Evolutionary conservation across 2,113 vertebrate genomes (phyloP).

Genomic region (Numida meleagris): DNA sequence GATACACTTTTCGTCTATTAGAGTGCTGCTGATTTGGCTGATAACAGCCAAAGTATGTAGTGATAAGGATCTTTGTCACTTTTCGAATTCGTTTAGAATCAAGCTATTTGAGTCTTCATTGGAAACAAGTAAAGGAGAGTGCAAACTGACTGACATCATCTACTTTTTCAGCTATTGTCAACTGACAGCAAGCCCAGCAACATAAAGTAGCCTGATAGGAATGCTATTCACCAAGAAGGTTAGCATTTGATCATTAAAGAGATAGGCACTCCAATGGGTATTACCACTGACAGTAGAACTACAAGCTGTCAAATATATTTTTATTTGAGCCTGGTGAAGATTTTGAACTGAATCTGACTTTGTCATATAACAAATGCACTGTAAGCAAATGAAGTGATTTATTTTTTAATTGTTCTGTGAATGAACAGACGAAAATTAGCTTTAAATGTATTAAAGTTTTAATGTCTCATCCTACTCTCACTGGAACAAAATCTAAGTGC

Average conservation of each 20-base stretch:
- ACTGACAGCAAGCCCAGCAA: background rate
- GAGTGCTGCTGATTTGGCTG: background rate
- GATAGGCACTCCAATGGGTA: background rate
- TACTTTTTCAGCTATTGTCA: background rate
- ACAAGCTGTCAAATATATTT: background rate
- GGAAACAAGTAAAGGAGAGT: background rate
- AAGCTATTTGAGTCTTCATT: background rate
- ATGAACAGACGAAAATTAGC: background rate
- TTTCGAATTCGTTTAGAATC: background rate
- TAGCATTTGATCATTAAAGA: background rate
- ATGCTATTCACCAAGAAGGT: background rate
- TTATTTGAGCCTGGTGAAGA: background rate
- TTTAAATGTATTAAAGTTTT: background rate
- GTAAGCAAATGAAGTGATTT: background rate
- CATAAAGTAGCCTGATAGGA: background rate
- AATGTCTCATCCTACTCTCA: background rate
- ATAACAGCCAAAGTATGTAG: background rate
- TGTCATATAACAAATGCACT: background rate
- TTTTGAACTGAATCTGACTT: background rate
- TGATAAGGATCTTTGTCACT: background rate
- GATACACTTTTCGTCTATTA: background rate
- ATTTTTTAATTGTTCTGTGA: background rate
- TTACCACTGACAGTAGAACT: background rate
- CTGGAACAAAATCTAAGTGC: background rate
- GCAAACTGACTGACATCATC: background rate